A percentile compares a stretch with the other conserved stretches of the same genome.
phyloP scores from a whole-genome alignment of 2,797 vertebrate genomes.

The Phoxinus dragarum region DNA sequence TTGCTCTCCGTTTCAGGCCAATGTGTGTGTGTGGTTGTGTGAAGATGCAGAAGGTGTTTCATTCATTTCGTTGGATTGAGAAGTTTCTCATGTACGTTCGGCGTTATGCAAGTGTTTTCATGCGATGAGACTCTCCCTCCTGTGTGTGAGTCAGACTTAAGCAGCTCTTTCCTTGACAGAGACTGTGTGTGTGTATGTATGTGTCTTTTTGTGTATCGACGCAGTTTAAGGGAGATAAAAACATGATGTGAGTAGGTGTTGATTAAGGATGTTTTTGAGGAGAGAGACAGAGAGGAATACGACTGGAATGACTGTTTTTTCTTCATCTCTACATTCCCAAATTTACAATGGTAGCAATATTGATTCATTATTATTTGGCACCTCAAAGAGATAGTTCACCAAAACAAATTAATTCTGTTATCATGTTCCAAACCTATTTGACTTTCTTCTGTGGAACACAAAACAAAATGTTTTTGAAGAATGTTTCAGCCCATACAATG shows the following conservation, averaged over 20 bases:
- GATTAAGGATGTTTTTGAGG: conserved; percentile 43
- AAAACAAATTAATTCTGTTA: not conserved
- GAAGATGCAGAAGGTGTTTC: conserved; percentile 14
- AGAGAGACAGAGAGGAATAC: conserved; percentile 20
- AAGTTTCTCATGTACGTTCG: conserved; percentile 18
- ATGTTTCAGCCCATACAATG: not conserved
- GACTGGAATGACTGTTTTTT: not conserved
- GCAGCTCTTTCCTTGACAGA: conserved; percentile 51
- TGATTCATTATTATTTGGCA: not conserved
- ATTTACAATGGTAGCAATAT: not conserved
- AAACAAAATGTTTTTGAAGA: not conserved
- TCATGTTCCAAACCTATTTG: not conserved
- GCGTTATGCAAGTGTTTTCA: conserved; percentile 40
- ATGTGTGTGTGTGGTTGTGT: conserved; percentile 34
- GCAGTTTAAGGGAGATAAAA: conserved; percentile 16
- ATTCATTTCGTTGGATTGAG: conserved; percentile 46
- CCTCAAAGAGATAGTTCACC: not conserved
- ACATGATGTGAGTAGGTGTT: conserved; percentile 48
- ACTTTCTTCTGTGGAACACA: not conserved
- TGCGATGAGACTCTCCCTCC: conserved; percentile 48
- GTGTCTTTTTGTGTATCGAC: conserved; percentile 28
- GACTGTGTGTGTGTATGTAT: conserved; percentile 38
- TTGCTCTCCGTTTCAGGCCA: not conserved
- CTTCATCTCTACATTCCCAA: not conserved
- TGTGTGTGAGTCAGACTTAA: conserved; percentile 49